Conservation (phyloP, 1,140 invertebrate genomes). For the Steinernema khuongi region DNA sequence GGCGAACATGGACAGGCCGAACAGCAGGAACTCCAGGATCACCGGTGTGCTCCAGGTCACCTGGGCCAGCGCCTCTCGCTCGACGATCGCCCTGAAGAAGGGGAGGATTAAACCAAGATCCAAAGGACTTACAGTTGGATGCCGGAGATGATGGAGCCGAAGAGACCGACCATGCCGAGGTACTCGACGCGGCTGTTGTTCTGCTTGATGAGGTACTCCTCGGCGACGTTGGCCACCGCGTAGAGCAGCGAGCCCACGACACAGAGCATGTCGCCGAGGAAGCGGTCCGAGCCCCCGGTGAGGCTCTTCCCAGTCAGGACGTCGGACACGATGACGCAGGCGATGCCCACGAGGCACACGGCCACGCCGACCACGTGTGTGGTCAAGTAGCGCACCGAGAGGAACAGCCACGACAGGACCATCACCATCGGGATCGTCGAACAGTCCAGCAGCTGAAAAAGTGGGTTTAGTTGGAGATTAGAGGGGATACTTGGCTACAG, state of each 20-base stretch:
- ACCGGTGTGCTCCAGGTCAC: constrained; percentile 65
- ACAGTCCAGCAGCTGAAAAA: constrained; percentile 75
- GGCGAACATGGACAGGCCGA: constrained; percentile 68
- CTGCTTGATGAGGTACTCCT: constrained; percentile 76
- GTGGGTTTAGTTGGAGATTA: no score
- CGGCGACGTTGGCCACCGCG: constrained; percentile 74
- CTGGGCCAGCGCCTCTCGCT: constrained; percentile 61
- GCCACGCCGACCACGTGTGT: constrained; percentile 75
- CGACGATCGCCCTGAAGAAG: constrained; percentile 63
- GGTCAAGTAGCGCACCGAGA: constrained; percentile 68
- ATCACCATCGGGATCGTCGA: constrained; percentile 77
- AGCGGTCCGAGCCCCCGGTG: constrained; percentile 66
- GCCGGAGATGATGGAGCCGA: constrained; percentile 73
- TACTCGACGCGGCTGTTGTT: constrained; percentile 75
- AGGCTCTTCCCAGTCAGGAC: constrained; percentile 66
- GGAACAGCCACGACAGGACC: constrained; percentile 69
- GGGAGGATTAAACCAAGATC: constrained; percentile 15
- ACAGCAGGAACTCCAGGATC: constrained; percentile 64
- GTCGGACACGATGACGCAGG: constrained; percentile 76
- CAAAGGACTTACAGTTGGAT: constrained; percentile 69
- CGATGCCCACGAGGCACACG: constrained; percentile 74
- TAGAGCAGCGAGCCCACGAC: constrained; percentile 74
- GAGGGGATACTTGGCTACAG: no score
- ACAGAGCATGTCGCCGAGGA: constrained; percentile 77
- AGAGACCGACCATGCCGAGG: constrained; percentile 76